Percentiles rank a stretch among this genome's conserved stretches.
phyloP scores from a whole-genome alignment of 2,797 vertebrate genomes.

The Lagodon rhomboides region DNA sequence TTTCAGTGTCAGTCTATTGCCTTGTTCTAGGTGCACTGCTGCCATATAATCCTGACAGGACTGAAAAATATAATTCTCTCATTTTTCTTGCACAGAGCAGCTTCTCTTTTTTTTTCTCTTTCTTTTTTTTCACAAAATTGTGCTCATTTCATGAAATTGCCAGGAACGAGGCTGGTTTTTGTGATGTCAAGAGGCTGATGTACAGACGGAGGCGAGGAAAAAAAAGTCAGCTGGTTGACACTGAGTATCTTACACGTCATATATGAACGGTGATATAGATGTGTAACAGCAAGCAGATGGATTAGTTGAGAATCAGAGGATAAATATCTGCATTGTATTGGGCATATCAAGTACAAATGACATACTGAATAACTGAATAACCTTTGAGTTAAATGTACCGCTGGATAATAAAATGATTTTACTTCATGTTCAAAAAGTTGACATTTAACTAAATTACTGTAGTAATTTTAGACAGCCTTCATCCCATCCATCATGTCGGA shows the following conservation, averaged over 20 bases:
- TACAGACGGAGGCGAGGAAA: slow-evolving; percentile 3
- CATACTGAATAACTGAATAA: background rate
- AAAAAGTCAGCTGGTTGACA: slow-evolving; percentile 2
- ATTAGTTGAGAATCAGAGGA: slow-evolving; percentile 5
- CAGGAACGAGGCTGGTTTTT: slow-evolving; percentile 12
- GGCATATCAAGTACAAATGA: background rate
- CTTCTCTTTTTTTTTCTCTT: slow-evolving; percentile 3
- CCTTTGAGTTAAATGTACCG: background rate
- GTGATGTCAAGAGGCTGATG: slow-evolving; percentile 17
- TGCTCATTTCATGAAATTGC: slow-evolving; percentile 49
- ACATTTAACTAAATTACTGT: background rate
- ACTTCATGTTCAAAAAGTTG: too few species aligned
- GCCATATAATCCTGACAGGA: background rate
- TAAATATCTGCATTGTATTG: background rate
- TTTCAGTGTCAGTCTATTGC: slow-evolving; percentile 21
- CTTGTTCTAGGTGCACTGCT: slow-evolving; percentile 7
- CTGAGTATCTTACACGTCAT: background rate
- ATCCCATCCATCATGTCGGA: background rate
- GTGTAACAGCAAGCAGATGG: background rate
- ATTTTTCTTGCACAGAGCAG: slow-evolving; percentile 28
- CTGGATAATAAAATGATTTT: background rate
- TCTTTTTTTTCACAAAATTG: slow-evolving; percentile 11
- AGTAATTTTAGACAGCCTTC: background rate
- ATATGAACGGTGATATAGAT: background rate
- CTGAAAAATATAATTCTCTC: slow-evolving; percentile 16